phyloP scores from a whole-genome alignment of 2,888 invertebrate species.

The Lycaena phlaeas region DNA sequence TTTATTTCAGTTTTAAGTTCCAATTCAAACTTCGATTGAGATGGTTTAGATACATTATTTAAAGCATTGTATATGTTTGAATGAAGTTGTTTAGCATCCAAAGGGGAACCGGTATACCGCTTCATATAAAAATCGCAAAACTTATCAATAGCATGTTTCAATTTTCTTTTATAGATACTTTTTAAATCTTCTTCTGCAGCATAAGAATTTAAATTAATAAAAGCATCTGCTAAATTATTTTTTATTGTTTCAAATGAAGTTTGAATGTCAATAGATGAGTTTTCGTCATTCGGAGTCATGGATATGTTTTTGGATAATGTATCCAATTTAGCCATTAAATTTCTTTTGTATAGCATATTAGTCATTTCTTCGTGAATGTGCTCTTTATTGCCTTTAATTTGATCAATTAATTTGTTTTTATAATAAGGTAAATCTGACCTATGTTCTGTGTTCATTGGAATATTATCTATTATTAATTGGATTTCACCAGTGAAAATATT shows the following conservation, averaged over 20 bases:
- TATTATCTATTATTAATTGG: background rate
- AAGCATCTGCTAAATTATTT: conserved; percentile 41
- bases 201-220: conserved; percentile 35
- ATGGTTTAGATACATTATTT: background rate
- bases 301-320: background rate
- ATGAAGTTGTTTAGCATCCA: conserved; percentile 19
- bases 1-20: background rate
- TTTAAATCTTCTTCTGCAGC: conserved; percentile 25
- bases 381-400: background rate
- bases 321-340: background rate
- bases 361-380: background rate
- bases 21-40: background rate
- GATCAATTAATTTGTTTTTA: background rate
- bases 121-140: conserved; percentile 36
- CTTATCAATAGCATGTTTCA: conserved; percentile 29
- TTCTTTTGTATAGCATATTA: background rate
- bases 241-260: conserved; percentile 35
- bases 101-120: conserved; percentile 26
- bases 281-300: background rate
- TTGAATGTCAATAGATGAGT: background rate
- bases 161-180: conserved; percentile 29
- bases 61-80: background rate
- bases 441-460: background rate
- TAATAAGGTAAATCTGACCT: background rate
- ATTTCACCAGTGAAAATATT: background rate